Evolutionary conservation across 2,113 vertebrate genomes (phyloP).

Genomic region (Oophaga pumilio): DNA sequence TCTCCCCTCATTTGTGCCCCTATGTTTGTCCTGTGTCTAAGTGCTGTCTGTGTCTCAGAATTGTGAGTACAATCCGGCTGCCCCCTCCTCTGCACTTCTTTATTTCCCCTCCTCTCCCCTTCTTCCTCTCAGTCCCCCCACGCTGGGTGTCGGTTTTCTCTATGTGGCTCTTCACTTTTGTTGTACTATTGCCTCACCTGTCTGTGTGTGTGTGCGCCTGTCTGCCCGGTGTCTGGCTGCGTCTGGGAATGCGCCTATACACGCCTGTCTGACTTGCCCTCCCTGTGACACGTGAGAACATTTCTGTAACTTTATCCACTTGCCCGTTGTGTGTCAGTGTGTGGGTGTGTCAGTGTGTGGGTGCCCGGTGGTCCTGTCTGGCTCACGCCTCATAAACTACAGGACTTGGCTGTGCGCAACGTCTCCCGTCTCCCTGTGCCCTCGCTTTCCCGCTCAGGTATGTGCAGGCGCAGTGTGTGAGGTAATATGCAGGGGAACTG

Average conservation of each 20-base stretch:
- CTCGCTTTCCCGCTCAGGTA: constrained; percentile 22
- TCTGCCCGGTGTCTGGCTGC: constrained; percentile 44
- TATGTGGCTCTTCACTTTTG: constrained; percentile 28
- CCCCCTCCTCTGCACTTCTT: constrained; percentile 35
- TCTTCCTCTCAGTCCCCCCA: constrained; percentile 9
- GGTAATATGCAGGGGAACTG: not conserved
- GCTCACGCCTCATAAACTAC: no score
- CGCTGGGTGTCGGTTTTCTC: constrained; percentile 31
- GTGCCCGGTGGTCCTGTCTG: not conserved
- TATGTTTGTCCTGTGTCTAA: constrained; percentile 56
- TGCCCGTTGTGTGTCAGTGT: constrained; percentile 30
- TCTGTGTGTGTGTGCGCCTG: constrained; percentile 24
- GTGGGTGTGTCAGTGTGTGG: constrained; percentile 21
- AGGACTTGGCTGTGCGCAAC: not conserved
- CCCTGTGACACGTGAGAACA: constrained; percentile 36
- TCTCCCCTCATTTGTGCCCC: constrained; percentile 53
- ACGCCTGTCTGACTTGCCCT: constrained; percentile 29
- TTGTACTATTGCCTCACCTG: constrained; percentile 43
- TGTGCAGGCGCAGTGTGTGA: not conserved
- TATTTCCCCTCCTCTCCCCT: constrained; percentile 36
- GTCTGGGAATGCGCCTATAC: constrained; percentile 48
- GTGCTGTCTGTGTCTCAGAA: constrained; percentile 55
- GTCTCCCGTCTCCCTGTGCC: constrained; percentile 13
- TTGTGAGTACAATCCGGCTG: constrained; percentile 48
- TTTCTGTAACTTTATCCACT: constrained; percentile 50